Evolutionary conservation across 2,797 vertebrate genomes (phyloP), one percentile per base, ranked within the genome.

Genomic region (Eupleurogrammus muticus): DNA sequence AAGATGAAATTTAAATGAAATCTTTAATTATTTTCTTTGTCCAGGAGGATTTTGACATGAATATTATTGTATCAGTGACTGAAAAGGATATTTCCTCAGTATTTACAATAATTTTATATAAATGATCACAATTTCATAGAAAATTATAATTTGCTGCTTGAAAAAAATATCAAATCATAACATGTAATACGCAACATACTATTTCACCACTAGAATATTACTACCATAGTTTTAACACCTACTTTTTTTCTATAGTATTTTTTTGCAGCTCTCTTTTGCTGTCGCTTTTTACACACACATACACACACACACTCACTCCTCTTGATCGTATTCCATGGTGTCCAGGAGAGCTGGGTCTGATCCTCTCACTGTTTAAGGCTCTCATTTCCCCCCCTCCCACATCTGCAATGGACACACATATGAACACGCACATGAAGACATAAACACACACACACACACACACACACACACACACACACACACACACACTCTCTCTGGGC

Each of bases 281-380:
- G 50, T 82, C 73, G 36, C 61, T 73, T 34, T 8, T 60, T 42
- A 60, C 62, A 50, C 40, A 17, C 35, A 56, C 62, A 44, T 52
- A 46, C 13, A 38, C 38, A 38, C 70, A 20, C 20, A 4, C 53
- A 61, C 72, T 46, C 51, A 48, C 62, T 61, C 52, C 54, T 69
- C 86, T 79, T 91, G 88, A 92, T 92, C 89, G 60, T 86, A 80
- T 91, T 90, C 84, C 70, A 77, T 65, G 76, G 87, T 89, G 87
- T 87, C 85, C 81, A 79, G 77, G 70, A 83, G 83, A 83, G 84
- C 77, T 23, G 34, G 69, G 72, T 84, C 84, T 91, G 88, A 91
- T 91, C 90, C 87, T 79, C 87, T 91, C 85, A 67, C 73, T 56
- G 76, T 89, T 86, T 86, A 87, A 81, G 75, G 82, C 82, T 86